Evolutionary conservation across 2,113 vertebrate genomes (phyloP).

Genomic region (Spermophilus dauricus): DNA sequence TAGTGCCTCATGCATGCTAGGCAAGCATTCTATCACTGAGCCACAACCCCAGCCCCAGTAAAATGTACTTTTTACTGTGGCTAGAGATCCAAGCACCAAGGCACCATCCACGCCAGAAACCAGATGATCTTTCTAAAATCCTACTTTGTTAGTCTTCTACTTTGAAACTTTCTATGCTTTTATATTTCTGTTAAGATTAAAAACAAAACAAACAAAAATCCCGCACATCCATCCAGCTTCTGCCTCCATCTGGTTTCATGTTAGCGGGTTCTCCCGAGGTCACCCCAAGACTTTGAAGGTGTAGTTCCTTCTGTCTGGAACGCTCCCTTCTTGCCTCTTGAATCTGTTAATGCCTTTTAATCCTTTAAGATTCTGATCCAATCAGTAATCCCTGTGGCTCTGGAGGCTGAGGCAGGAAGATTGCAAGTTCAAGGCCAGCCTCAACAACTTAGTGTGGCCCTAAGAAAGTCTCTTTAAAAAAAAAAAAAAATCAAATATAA

Average conservation of each 20-base stretch:
- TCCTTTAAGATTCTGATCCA: background rate
- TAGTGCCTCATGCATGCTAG: too few relatives aligned
- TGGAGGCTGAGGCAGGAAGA: too few relatives aligned
- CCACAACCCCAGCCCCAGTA: too few relatives aligned
- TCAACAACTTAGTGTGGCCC: too few relatives aligned
- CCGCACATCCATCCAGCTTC: too few relatives aligned
- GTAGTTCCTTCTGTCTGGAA: background rate
- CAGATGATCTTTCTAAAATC: background rate
- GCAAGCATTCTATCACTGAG: too few relatives aligned
- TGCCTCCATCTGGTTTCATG: background rate
- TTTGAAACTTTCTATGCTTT: constrained; percentile 13
- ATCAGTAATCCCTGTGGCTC: too few relatives aligned
- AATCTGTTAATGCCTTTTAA: background rate
- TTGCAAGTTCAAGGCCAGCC: too few relatives aligned
- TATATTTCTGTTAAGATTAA: constrained; percentile 17
- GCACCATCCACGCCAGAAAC: background rate
- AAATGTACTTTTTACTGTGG: background rate
- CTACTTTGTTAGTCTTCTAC: background rate
- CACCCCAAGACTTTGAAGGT: background rate
- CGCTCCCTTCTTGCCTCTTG: background rate
- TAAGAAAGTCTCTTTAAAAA: too few relatives aligned
- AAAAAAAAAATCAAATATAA: too few relatives aligned
- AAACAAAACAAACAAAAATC: background rate
- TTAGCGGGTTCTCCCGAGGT: background rate
- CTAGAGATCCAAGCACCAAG: background rate